Percentiles rank a stretch among this genome's conserved stretches.
These are phyloP conservation scores for Ficedula albicollis DNA, from an alignment of 2,797 vertebrate species.

Conservation along the genomic window DNA sequence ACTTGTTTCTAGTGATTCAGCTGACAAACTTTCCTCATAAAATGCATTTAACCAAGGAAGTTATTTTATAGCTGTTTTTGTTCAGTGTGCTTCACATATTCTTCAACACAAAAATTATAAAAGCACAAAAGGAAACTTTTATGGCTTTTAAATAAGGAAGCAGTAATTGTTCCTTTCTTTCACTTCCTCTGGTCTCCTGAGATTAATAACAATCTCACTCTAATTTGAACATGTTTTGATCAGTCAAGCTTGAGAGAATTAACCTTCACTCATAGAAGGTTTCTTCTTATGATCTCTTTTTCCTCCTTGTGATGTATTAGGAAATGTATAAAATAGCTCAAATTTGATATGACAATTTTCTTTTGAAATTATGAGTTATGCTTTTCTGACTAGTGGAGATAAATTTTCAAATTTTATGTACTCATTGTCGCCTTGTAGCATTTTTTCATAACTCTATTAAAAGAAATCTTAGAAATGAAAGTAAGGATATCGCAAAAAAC, in stretches of 20 bases:
- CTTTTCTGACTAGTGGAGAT: not conserved
- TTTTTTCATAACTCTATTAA: not conserved
- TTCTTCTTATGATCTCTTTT: not conserved
- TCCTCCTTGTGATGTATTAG: not conserved
- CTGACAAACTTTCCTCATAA: not conserved
- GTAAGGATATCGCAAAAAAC: not conserved
- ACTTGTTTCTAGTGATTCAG: not conserved
- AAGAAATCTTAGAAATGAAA: not conserved
- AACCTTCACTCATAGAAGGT: not conserved
- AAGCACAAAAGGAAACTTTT: not conserved
- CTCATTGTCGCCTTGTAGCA: not conserved
- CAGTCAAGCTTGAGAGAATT: not conserved
- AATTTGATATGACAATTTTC: not conserved
- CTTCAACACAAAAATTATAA: not conserved
- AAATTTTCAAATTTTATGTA: not conserved
- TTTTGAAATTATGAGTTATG: not conserved
- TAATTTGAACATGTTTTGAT: slow-evolving; percentile 26
- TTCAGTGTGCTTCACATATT: not conserved
- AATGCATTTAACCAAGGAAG: not conserved
- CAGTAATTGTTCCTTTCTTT: not conserved
- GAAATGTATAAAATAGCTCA: not conserved
- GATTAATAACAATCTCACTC: not conserved
- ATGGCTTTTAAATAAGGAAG: not conserved
- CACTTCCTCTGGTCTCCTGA: not conserved
- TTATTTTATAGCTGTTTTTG: not conserved